These are phyloP conservation scores for Heteromyza rotundicornis DNA, from an alignment of 2,888 invertebrate genomes.

Conservation along the genomic window DNA sequence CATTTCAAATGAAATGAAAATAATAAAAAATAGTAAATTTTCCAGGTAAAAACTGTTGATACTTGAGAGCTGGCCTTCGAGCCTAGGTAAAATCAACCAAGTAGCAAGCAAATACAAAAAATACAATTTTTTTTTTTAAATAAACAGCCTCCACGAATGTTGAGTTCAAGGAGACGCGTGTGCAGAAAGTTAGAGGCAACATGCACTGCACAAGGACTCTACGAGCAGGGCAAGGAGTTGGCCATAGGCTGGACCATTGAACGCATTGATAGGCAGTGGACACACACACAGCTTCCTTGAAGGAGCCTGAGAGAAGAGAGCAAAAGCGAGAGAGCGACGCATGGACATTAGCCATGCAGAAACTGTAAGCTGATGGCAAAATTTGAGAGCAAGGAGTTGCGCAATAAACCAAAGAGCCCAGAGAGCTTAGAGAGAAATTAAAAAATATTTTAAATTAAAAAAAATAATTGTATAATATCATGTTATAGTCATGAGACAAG, in stretches of 20 bases:
- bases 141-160: constrained; percentile 48
- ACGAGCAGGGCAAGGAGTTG: background rate
- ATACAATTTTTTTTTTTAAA: no score
- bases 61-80: no score
- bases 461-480: background rate
- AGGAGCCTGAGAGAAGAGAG: no score
- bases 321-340: constrained; percentile 1
- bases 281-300: constrained; percentile 1
- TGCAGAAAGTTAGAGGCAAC: background rate
- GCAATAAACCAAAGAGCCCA: background rate
- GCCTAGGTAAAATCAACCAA: no score
- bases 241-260: background rate
- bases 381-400: background rate
- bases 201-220: background rate
- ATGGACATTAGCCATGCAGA: background rate
- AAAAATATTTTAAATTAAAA: background rate
- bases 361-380: background rate
- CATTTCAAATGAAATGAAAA: no score
- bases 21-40: no score
- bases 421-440: background rate
- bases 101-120: no score
- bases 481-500: background rate
- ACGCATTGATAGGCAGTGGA: background rate
- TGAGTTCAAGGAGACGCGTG: constrained; percentile 53
- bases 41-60: no score